A percentile compares a stretch with the other conserved stretches of the same genome.
Evolutionary conservation across 2,113 vertebrate genomes (phyloP).

Genomic region (Odocoileus hemionus): DNA sequence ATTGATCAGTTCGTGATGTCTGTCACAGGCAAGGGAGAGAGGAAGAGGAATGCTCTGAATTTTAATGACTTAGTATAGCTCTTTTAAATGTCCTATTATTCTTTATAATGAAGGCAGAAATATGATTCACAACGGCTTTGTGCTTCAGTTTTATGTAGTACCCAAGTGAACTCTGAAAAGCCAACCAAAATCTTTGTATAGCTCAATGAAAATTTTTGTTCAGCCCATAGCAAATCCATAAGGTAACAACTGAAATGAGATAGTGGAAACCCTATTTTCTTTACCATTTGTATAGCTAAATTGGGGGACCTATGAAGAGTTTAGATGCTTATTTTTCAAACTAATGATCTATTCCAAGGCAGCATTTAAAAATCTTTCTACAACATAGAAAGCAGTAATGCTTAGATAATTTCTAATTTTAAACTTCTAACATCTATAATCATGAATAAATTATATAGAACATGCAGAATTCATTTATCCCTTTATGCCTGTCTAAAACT

Average conservation of each 20-base stretch:
- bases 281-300: not conserved
- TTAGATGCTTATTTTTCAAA: slow-evolving; percentile 43
- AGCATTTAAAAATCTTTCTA: slow-evolving; percentile 41
- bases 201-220: not conserved
- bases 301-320: not conserved
- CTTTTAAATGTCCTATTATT: slow-evolving; percentile 2
- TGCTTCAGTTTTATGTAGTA: not conserved
- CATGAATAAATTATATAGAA: slow-evolving; percentile 63
- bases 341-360: slow-evolving; percentile 42
- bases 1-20: not conserved
- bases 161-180: not conserved
- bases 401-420: slow-evolving; percentile 64
- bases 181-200: not conserved
- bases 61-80: not conserved
- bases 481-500: slow-evolving; percentile 14
- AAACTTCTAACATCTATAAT: slow-evolving; percentile 55
- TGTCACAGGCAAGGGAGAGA: not conserved
- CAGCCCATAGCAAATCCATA: not conserved
- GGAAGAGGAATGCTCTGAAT: not conserved
- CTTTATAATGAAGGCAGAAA: slow-evolving; percentile 18
- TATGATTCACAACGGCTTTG: not conserved
- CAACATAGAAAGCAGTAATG: slow-evolving; percentile 27
- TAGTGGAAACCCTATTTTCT: not conserved
- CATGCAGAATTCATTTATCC: slow-evolving; percentile 30
- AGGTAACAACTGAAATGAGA: slow-evolving; percentile 21